Percentiles rank a stretch among this genome's conserved stretches.
phyloP scores from a whole-genome alignment of 1,140 invertebrate species.

The Caenorhabditis brenneri region DNA sequence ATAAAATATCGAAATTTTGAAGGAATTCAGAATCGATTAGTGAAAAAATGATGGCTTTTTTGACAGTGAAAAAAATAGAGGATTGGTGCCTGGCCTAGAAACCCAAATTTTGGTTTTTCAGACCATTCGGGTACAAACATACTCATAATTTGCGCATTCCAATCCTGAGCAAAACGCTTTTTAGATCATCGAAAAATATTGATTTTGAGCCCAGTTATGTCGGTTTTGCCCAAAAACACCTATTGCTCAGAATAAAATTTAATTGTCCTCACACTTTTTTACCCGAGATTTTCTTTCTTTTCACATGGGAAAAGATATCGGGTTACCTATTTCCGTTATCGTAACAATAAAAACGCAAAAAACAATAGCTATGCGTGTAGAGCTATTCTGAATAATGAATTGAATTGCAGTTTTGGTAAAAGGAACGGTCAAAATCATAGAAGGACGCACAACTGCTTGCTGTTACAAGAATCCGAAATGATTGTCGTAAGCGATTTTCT shows the following conservation, averaged over 20 bases:
- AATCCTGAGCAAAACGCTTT: too few relatives aligned
- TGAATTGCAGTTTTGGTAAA: conserved; percentile 82
- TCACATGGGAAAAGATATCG: not conserved
- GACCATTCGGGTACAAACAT: too few relatives aligned
- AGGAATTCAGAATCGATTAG: not conserved
- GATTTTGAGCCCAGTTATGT: too few relatives aligned
- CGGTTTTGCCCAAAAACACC: too few relatives aligned
- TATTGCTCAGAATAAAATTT: too few relatives aligned
- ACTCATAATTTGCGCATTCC: too few relatives aligned
- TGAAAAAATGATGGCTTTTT: too few relatives aligned
- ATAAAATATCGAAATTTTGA: not conserved
- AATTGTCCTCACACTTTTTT: not conserved
- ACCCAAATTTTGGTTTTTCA: too few relatives aligned
- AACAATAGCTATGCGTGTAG: not conserved
- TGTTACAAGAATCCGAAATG: conserved; percentile 85
- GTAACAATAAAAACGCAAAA: not conserved
- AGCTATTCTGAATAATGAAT: conserved; percentile 24
- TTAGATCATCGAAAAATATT: too few relatives aligned
- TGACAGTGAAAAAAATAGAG: too few relatives aligned
- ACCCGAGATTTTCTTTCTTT: conserved; percentile 34
- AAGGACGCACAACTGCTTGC: conserved; percentile 83
- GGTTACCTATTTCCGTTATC: conserved; percentile 36
- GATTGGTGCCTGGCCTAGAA: too few relatives aligned
- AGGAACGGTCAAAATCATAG: conserved; percentile 77
- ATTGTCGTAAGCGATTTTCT: conserved; percentile 79